Evolutionary conservation across 2,113 vertebrate genomes (phyloP).

Genomic region (Ceratotherium simum): DNA sequence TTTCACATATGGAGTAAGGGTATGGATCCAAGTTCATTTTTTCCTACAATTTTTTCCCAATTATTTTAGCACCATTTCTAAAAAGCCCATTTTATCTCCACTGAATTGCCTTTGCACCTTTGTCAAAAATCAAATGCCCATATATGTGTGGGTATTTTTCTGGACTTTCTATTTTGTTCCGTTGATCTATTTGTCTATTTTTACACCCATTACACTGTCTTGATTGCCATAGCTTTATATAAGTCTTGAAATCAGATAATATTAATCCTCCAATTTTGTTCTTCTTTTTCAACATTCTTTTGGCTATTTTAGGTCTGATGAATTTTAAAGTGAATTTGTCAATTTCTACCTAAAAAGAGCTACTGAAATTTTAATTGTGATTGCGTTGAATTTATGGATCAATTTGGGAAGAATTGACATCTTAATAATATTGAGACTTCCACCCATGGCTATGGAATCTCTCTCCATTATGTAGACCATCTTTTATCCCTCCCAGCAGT

Average conservation of each 20-base stretch:
- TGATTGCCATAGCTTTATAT: not conserved
- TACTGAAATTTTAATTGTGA: not conserved
- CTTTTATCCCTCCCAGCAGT: not conserved
- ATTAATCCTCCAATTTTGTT: not conserved
- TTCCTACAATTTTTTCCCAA: not conserved
- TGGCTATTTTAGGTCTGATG: not conserved
- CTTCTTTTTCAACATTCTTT: conserved; percentile 1
- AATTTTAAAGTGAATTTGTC: conserved; percentile 29
- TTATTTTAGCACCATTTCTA: not conserved
- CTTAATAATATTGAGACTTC: not conserved
- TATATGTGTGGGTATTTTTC: not conserved
- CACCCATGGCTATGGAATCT: not conserved
- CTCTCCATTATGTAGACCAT: not conserved
- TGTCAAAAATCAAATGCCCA: not conserved
- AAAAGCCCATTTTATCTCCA: not conserved
- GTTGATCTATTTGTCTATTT: not conserved
- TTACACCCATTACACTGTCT: not conserved
- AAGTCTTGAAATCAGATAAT: not conserved
- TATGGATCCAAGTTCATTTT: not conserved
- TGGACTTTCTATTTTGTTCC: not conserved
- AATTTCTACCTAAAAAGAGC: not conserved
- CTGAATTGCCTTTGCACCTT: not conserved
- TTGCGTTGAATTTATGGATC: not conserved
- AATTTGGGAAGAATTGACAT: not conserved
- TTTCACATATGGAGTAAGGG: not conserved